Base-by-base conservation (phyloP, 1,140 invertebrate genomes). In the Druon quercuslanigerum region DNA sequence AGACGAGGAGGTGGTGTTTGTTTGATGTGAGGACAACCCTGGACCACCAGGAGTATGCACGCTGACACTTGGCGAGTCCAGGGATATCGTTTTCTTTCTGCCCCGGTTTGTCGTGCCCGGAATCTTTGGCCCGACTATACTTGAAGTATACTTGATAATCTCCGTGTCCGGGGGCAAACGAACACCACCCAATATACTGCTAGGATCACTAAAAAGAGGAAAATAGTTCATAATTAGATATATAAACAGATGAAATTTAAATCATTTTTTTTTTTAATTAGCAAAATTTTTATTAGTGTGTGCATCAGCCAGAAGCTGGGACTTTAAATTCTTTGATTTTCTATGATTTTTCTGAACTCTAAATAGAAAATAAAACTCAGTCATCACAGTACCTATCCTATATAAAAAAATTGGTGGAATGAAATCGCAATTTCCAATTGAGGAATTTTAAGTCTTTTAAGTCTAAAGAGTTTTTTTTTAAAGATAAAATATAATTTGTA, bases 91-190 rank as follows among this genome's bases (percentile, higher is more conserved):
- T 92, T 96, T 97, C 92, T 96, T 97, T 66, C 96, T 92, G 71
- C 96, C 96, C 17, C 96, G 92, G 87, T 96, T 96, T 73, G 95
- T 96, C 73, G 95, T 95, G 71, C 96, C 95, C 17, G 95, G 95
- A 72, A 95, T 92, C 92, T 96, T 96, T 57, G 96, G 95, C 57
- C 96, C 96, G 75, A 96, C 94, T 78, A 96, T 94, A 71, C 95
- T 96, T 76, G 96, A 96, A 71, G 96, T 96, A 87, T 96, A 96
- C 88, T 96, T 96, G 84, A 97, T 96, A 75, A 97, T 96, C 91
- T 97, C 96, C 16, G 96, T 97, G 85, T 96, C 96, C n/a, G 96
- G 96, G 79, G 96, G 96, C 81, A 97, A 89, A 51, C 96, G 93
- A 51, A 96, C 95, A 57, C 95, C 95, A 52, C 95, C 95, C 84